Base-by-base conservation (phyloP, 1,140 invertebrate genomes). In the Orussus abietinus region DNA sequence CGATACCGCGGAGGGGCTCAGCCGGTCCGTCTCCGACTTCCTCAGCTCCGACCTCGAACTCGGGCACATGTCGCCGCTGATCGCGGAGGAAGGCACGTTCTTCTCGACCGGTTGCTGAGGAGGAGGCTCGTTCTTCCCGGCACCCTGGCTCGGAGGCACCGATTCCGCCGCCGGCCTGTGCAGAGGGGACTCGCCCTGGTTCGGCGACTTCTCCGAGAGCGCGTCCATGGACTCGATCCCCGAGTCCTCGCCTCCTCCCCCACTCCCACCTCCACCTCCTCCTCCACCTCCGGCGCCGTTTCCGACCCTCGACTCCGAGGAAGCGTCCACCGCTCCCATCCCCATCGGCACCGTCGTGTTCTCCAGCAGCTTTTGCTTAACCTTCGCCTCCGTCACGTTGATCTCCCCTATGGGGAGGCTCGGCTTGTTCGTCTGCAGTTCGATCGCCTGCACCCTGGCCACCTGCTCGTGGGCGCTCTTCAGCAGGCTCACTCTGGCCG, bases 151-250 rank as follows among this genome's bases (percentile, higher is more conserved):
- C 3, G 14, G 3, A 5, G 36, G 12, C 11, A 36, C 25, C 5
- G 26, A 26, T 35, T 15, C 33, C 11, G 15, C 5, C 7, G 13
- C 58, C 2, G 70, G 69, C 63, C 69, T 67, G 36, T 74, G 69
- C 29, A 74, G 39, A n/a, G 77, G 77, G 49, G 77, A 78, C 55
- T 80, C 79, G 18, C 79, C 84, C 62, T 92, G 89, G 63, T 92
- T 90, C 3, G 90, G 90, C 48, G 88, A 91, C 62, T 94, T 94
- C 58, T 94, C 90, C 14, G 89, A 92, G 3, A 92, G 65, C 2
- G 90, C 90, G 60, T 94, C 90, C 90, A 92, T 92, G 4, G 88
- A 92, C 62, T 94, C 90, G 12, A 94, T 92, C 2, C 90, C 90
- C 26, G 89, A 92, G 69, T 93, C 90, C 65, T 94, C 90, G 13